Conservation (phyloP, 1,140 invertebrate species). For the Berghia stephanieae region DNA sequence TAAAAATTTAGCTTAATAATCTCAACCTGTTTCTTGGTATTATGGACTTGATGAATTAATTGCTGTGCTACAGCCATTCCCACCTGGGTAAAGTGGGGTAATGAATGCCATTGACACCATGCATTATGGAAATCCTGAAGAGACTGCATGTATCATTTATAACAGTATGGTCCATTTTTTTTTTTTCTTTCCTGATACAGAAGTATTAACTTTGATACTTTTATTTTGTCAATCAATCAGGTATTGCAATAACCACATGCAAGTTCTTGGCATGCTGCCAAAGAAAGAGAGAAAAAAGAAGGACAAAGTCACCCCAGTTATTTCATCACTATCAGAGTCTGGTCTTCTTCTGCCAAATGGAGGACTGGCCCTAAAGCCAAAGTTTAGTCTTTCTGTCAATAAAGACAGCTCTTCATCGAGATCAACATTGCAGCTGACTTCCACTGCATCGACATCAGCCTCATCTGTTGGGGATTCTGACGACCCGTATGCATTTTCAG, state of each 20-base stretch:
- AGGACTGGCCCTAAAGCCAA: constrained; percentile 68
- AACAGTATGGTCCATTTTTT: too few species aligned
- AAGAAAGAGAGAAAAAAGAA: constrained; percentile 71
- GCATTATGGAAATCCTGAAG: too few species aligned
- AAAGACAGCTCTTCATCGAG: too few species aligned
- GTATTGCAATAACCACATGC: constrained; percentile 72
- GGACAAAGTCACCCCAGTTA: constrained; percentile 56
- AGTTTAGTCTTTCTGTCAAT: constrained; percentile 59
- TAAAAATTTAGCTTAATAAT: too few species aligned
- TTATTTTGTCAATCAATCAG: constrained; percentile 55
- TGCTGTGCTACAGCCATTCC: too few species aligned
- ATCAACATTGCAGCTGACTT: background rate
- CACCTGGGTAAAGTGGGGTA: too few species aligned
- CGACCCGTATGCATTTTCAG: constrained; percentile 74
- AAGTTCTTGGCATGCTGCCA: constrained; percentile 69
- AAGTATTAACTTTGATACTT: too few species aligned
- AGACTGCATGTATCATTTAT: too few species aligned
- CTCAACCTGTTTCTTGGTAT: too few species aligned
- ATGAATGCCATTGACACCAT: too few species aligned
- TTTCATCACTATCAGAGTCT: constrained; percentile 31
- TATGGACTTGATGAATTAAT: too few species aligned
- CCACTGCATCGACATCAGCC: constrained; percentile 31
- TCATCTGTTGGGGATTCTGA: constrained; percentile 55
- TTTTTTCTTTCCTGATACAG: too few species aligned
- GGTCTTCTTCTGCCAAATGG: constrained; percentile 64